A percentile compares a stretch with the other conserved stretches of the same genome.
These are phyloP conservation scores for Drosophila pruinosa DNA, from an alignment of 1,140 invertebrate genomes.

Conservation along the genomic window DNA sequence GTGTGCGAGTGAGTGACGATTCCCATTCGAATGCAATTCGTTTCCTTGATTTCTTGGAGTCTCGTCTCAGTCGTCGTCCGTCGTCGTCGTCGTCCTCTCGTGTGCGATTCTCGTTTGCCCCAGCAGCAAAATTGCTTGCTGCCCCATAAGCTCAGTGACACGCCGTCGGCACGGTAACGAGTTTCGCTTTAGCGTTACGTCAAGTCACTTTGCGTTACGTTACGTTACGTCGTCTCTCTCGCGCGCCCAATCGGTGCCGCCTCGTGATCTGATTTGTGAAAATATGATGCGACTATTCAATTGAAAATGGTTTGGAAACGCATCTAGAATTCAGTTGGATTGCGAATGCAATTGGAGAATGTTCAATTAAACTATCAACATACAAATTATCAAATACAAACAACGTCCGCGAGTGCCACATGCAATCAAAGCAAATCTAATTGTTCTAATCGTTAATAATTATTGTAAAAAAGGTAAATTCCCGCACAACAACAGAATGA, in stretches of 20 bases:
- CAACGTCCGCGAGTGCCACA: conserved; percentile 43
- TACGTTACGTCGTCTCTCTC: conserved; percentile 9
- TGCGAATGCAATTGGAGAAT: conserved; percentile 12
- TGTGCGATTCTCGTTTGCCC: conserved; percentile 13
- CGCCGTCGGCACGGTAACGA: conserved; percentile 69
- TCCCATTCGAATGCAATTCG: conserved; percentile 79
- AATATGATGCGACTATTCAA: conserved; percentile 20
- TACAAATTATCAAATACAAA: conserved; percentile 30
- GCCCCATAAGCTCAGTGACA: conserved; percentile 67
- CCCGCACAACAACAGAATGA: neutral
- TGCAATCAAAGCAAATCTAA: neutral
- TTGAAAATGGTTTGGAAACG: conserved; percentile 21
- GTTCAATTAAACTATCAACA: conserved; percentile 19
- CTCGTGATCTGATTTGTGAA: conserved; percentile 37
- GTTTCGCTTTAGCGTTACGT: conserved; percentile 13
- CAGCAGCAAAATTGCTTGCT: conserved; percentile 35
- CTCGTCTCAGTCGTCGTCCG: conserved; percentile 41
- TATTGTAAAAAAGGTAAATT: conserved; percentile 4
- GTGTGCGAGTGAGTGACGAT: conserved; percentile 60
- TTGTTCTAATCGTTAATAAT: neutral
- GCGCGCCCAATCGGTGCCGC: conserved; percentile 8
- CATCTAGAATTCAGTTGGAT: conserved; percentile 21
- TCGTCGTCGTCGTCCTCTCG: conserved; percentile 33
- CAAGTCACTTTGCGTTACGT: neutral
- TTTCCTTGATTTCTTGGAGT: conserved; percentile 75